These are phyloP conservation scores for Ptilorrhoa leucosticta DNA, from an alignment of 2,113 vertebrate species.

Conservation along the genomic window DNA sequence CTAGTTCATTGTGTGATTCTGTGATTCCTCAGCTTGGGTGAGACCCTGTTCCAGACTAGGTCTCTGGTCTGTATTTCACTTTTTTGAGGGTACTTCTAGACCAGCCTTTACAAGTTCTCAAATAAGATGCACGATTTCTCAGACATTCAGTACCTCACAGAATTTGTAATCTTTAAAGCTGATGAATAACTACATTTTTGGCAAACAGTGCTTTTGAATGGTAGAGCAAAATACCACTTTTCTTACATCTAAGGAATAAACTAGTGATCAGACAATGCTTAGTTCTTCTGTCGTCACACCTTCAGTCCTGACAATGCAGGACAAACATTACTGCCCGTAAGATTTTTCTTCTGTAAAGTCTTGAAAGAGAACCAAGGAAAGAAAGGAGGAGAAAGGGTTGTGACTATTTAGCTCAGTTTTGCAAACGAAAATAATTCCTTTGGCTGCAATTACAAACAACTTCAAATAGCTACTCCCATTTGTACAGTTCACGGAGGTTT, in stretches of 20 bases:
- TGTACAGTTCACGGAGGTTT: not conserved
- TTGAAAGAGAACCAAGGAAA: not conserved
- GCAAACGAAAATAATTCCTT: not conserved
- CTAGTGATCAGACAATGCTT: not conserved
- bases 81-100: not conserved
- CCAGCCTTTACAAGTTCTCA: not conserved
- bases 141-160: not conserved
- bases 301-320: not conserved
- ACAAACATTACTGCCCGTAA: not conserved
- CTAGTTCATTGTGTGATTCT: not conserved
- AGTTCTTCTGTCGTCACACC: not conserved
- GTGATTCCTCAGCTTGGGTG: not conserved
- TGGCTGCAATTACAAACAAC: not conserved
- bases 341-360: not conserved
- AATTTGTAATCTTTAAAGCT: not conserved
- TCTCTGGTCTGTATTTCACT: not conserved
- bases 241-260: not conserved
- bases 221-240: not conserved
- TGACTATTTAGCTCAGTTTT: not conserved
- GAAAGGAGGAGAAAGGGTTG: not conserved
- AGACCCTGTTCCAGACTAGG: not conserved
- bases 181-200: not conserved
- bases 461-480: not conserved
- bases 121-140: not conserved
- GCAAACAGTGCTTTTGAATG: not conserved